Conservation (phyloP, 2,888 invertebrate genomes). For the Alviniconcha strummeri region DNA sequence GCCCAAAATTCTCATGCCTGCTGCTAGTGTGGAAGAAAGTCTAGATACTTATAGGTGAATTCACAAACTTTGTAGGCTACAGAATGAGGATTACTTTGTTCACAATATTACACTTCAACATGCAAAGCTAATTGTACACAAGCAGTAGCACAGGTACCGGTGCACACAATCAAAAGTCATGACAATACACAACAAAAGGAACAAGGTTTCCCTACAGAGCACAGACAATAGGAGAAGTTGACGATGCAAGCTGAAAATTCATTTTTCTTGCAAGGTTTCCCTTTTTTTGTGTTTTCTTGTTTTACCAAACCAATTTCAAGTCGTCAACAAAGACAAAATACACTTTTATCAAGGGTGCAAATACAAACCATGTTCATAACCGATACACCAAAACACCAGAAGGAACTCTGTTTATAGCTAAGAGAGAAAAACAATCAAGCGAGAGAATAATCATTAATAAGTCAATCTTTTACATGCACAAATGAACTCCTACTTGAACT, state of each 20-base stretch:
- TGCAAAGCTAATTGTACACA: slow-evolving; percentile 24
- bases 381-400: slow-evolving; percentile 21
- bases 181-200: slow-evolving; percentile 20
- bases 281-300: background rate
- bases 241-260: background rate
- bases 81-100: slow-evolving; percentile 9
- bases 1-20: slow-evolving; percentile 9
- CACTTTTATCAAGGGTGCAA: background rate
- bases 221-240: slow-evolving; percentile 14
- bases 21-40: slow-evolving; percentile 16
- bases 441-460: background rate
- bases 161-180: slow-evolving; percentile 26
- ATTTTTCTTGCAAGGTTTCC: background rate
- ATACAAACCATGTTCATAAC: background rate
- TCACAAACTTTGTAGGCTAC: slow-evolving; percentile 22
- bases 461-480: background rate
- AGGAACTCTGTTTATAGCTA: slow-evolving; percentile 25
- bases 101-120: slow-evolving; percentile 22
- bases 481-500: background rate
- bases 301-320: slow-evolving; percentile 1
- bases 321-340: background rate
- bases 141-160: slow-evolving; percentile 25
- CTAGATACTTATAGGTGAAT: background rate
- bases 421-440: slow-evolving; percentile 9
- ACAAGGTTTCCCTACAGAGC: slow-evolving; percentile 7